Percentiles rank a stretch among this genome's conserved stretches.
phyloP scores from a whole-genome alignment of 64 coral and sea anemone species.

The Platygyra sinensis region DNA sequence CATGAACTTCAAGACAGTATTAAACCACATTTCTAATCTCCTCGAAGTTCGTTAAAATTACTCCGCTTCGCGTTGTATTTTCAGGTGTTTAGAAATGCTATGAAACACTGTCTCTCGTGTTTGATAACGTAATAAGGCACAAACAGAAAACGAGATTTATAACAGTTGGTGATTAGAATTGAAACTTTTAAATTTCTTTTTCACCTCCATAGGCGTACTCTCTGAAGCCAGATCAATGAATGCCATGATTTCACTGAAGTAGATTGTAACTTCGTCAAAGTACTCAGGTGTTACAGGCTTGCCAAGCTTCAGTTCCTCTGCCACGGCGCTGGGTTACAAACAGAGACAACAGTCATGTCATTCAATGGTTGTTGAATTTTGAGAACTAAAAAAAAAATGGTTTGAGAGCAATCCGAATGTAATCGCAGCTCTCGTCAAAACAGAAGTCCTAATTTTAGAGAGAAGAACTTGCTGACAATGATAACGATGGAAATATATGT shows the following conservation, averaged over 20 bases:
- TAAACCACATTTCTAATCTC: no score
- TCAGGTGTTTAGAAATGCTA: neutral
- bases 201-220: slow-evolving; percentile 92
- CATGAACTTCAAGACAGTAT: no score
- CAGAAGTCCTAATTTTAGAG: no score
- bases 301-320: slow-evolving; percentile 80
- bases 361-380: neutral
- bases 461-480: neutral
- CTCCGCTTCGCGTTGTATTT: no score
- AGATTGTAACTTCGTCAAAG: slow-evolving; percentile 89
- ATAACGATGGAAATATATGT: neutral
- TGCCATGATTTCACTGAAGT: slow-evolving; percentile 82
- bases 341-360: neutral
- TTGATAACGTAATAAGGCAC: neutral
- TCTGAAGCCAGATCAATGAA: slow-evolving; percentile 92
- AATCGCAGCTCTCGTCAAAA: no score
- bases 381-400: neutral
- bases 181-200: neutral
- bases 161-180: neutral
- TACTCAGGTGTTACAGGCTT: slow-evolving; percentile 75
- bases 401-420: neutral
- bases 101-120: neutral
- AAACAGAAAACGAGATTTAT: neutral
- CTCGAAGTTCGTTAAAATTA: no score
- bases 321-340: slow-evolving; percentile 46